These are phyloP conservation scores for Osedax frankpressi DNA, from an alignment of 2,888 invertebrate genomes.

Conservation along the genomic window DNA sequence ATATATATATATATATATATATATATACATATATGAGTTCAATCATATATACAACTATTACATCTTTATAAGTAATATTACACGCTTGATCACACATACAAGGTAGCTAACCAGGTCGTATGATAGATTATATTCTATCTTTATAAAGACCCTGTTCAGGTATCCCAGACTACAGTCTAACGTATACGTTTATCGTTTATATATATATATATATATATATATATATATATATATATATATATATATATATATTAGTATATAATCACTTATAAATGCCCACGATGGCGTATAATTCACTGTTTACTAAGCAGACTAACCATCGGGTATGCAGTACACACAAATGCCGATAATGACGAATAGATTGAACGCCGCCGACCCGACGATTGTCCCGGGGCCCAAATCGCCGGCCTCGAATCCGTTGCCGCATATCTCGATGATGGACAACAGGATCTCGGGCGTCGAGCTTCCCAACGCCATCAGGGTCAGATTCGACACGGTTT, in stretches of 20 bases:
- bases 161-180: too few relatives aligned
- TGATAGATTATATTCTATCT: too few relatives aligned
- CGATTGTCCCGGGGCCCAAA: conserved; percentile 92
- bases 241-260: background rate
- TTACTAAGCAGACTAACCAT: conserved; percentile 47
- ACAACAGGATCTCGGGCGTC: conserved; percentile 91
- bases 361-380: conserved; percentile 96
- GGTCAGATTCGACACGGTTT: conserved; percentile 94
- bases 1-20: background rate
- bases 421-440: conserved; percentile 92
- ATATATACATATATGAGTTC: background rate
- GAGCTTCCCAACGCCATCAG: conserved; percentile 97
- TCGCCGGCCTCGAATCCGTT: conserved; percentile 77
- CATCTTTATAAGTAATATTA: too few relatives aligned
- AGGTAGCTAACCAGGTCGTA: too few relatives aligned
- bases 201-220: background rate
- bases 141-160: too few relatives aligned
- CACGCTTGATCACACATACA: too few relatives aligned
- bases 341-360: conserved; percentile 92
- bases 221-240: background rate
- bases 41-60: too few relatives aligned
- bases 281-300: background rate
- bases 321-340: conserved; percentile 78
- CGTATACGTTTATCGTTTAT: too few relatives aligned
- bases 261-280: too few relatives aligned